These are phyloP conservation scores for Lutra lutra DNA, from an alignment of 2,797 vertebrate genomes.

Conservation along the genomic window DNA sequence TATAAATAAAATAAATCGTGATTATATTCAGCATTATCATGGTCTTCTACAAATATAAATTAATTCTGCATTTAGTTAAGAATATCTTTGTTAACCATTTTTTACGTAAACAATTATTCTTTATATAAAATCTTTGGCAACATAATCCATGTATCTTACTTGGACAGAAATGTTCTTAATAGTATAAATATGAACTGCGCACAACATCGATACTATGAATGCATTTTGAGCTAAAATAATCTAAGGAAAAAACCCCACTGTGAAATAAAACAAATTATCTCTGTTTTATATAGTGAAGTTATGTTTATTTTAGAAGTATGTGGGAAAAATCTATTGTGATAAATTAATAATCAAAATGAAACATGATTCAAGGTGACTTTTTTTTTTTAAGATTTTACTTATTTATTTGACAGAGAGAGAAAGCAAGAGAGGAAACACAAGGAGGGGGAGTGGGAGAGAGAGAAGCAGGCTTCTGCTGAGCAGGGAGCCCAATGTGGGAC, in stretches of 20 bases:
- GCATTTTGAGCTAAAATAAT: neutral
- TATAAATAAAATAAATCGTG: neutral
- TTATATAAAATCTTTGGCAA: neutral
- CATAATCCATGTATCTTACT: neutral
- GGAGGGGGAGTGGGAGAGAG: no score
- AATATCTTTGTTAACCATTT: constrained; percentile 26
- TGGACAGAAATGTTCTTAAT: neutral
- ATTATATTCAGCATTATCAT: neutral
- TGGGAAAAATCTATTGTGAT: neutral
- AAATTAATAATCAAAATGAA: constrained; percentile 38
- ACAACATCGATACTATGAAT: neutral
- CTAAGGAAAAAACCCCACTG: neutral
- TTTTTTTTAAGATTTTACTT: neutral
- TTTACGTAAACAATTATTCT: neutral
- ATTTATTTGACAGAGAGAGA: no score
- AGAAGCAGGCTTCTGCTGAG: no score
- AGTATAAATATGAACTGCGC: neutral
- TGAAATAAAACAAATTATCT: neutral
- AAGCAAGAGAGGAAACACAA: no score
- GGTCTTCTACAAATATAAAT: neutral
- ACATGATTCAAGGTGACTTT: neutral
- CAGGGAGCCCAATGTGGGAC: no score
- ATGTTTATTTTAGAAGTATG: neutral
- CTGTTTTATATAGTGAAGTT: neutral
- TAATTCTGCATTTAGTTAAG: neutral